These are phyloP conservation scores for Rhagonycha lutea DNA, from an alignment of 2,888 invertebrate species.

Conservation along the genomic window DNA sequence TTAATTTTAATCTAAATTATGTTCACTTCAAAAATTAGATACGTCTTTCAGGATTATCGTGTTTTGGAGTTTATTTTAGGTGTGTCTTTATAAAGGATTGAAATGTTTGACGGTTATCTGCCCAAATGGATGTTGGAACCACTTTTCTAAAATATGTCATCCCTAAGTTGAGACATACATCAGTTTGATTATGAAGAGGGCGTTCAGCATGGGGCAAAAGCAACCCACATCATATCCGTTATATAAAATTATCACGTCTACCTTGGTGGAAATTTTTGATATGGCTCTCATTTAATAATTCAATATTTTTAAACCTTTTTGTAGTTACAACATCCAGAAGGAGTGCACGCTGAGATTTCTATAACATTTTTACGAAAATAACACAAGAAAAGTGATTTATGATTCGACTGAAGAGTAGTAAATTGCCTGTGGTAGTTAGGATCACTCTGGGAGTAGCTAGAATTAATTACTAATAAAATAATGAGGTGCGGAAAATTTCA, in stretches of 20 bases:
- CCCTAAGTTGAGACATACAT: background rate
- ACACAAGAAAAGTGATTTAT: background rate
- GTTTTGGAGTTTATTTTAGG: background rate
- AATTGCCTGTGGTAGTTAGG: background rate
- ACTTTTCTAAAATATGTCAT: background rate
- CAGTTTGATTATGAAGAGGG: too few species aligned
- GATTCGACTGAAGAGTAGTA: background rate
- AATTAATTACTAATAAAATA: background rate
- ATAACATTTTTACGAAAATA: background rate
- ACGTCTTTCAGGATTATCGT: background rate
- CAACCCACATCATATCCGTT: too few species aligned
- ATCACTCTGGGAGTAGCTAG: background rate
- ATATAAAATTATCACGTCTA: too few species aligned
- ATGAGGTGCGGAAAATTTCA: background rate
- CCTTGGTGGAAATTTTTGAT: too few species aligned
- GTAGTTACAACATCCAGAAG: too few species aligned
- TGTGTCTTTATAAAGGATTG: background rate
- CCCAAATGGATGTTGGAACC: background rate
- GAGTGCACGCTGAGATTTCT: too few species aligned
- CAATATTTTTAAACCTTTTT: too few species aligned
- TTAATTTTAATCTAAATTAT: background rate
- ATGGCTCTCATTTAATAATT: too few species aligned
- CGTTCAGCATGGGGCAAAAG: too few species aligned
- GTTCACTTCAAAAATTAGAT: background rate
- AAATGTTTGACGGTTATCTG: background rate